phyloP scores from a whole-genome alignment of 2,113 vertebrate species.

The Aspidoscelis tigris region DNA sequence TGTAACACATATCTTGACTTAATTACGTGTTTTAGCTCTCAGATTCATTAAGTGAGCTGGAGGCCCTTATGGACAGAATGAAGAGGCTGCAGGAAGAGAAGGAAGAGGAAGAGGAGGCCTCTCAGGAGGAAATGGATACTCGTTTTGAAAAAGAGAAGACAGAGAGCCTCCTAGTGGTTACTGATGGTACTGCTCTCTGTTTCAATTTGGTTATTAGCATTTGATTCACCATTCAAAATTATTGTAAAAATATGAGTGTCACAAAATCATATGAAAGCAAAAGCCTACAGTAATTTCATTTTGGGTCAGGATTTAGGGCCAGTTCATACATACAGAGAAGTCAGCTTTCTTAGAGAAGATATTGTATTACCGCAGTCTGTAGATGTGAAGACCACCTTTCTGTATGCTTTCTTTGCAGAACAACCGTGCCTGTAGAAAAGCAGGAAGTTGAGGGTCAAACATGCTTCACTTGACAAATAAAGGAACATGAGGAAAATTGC shows the following conservation, averaged over 20 bases:
- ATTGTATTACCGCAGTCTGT: not conserved
- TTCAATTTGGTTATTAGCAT: constrained; percentile 15
- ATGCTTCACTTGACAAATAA: not conserved
- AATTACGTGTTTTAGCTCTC: constrained; percentile 73
- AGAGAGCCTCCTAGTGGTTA: constrained; percentile 83
- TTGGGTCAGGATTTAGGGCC: not conserved
- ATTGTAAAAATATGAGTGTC: not conserved
- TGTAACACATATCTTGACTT: constrained; percentile 38
- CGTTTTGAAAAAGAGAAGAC: constrained; percentile 86
- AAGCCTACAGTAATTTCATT: not conserved
- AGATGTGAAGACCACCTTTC: not conserved
- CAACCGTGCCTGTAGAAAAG: not conserved
- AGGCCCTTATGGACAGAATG: constrained; percentile 86
- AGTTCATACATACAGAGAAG: not conserved
- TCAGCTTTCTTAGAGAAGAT: not conserved
- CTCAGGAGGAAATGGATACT: constrained; percentile 86
- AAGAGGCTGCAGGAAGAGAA: constrained; percentile 84
- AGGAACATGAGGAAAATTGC: not conserved
- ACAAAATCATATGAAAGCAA: too few species aligned
- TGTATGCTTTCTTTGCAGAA: not conserved
- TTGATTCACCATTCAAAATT: not conserved
- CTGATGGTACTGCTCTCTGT: constrained; percentile 74
- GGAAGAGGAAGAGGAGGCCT: constrained; percentile 77
- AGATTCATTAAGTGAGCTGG: constrained; percentile 83
- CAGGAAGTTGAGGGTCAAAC: not conserved